Evolutionary conservation across 2,797 vertebrate genomes (phyloP).

Genomic region (Esox lucius): DNA sequence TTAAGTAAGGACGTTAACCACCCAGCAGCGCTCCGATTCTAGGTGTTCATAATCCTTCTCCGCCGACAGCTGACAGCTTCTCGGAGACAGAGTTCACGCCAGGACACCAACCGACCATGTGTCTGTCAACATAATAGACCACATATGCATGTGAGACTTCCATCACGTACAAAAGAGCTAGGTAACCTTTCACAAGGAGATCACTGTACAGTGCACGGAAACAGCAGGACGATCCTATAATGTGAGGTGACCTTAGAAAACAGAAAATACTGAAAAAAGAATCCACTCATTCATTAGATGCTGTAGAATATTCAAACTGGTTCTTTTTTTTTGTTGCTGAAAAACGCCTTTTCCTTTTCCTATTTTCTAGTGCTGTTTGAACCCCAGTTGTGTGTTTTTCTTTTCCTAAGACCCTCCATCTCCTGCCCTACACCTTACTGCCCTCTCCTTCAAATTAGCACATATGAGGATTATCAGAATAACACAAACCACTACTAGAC

Average conservation of each 20-base stretch:
- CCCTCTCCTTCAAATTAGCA: conserved; percentile 48
- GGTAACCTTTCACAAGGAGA: not conserved
- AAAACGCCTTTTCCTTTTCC: not conserved
- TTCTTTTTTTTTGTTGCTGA: not conserved
- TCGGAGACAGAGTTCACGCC: conserved; percentile 58
- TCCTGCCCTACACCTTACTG: conserved; percentile 1
- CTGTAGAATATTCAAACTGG: not conserved
- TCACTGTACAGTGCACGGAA: not conserved
- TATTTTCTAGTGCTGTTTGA: not conserved
- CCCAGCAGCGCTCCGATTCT: conserved; percentile 15
- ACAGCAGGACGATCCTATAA: not conserved
- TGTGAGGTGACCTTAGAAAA: not conserved
- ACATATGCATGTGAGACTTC: conserved; percentile 13
- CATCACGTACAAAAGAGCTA: too few relatives aligned
- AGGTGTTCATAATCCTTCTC: conserved; percentile 46
- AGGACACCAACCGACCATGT: conserved; percentile 52
- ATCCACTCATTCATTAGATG: too few relatives aligned
- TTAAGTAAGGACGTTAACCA: conserved; percentile 18
- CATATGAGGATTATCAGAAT: conserved; percentile 60
- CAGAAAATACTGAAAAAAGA: not conserved
- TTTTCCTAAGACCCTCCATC: conserved; percentile 26
- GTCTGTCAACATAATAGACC: conserved; percentile 55
- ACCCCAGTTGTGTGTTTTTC: conserved; percentile 7
- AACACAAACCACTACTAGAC: conserved; percentile 61
- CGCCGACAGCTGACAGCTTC: conserved; percentile 55